Percentiles rank a stretch among this genome's conserved stretches.
Conservation (phyloP, 2,888 invertebrate species). For the Ephialtes manifestator region DNA sequence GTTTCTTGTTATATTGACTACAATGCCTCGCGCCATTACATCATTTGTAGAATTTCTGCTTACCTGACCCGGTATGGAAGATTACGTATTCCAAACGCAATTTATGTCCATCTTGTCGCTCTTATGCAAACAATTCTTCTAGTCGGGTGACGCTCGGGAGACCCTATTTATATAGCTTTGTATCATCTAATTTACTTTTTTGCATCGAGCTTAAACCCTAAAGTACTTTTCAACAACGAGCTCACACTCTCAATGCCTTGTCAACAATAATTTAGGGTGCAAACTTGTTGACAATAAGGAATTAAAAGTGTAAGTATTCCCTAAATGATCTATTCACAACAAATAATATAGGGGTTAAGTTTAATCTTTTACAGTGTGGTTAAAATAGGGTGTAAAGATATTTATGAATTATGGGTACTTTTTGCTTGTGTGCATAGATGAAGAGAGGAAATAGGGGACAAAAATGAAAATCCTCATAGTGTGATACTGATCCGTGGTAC, state of each 20-base stretch:
- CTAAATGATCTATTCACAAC: not conserved
- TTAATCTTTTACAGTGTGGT: not conserved
- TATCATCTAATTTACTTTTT: no score
- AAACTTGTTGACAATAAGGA: not conserved
- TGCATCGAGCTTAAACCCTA: no score
- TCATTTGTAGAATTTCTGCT: no score
- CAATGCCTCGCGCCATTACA: no score
- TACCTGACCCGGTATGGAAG: not conserved
- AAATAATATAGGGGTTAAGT: no score
- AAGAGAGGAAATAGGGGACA: not conserved
- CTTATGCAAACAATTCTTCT: not conserved
- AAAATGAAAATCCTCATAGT: constrained; percentile 50
- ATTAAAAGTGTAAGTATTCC: not conserved
- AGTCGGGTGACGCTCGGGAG: not conserved
- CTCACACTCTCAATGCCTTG: no score
- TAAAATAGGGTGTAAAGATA: not conserved
- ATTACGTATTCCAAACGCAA: not conserved
- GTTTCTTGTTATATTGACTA: no score
- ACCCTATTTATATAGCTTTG: no score
- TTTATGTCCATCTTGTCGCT: constrained; percentile 19
- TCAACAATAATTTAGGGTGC: no score
- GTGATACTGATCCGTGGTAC: constrained; percentile 43
- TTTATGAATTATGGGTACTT: not conserved
- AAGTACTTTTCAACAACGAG: no score
- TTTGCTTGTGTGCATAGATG: not conserved